These are phyloP conservation scores for Oreonectes daqikongensis DNA, from an alignment of 2,797 vertebrate genomes.

Conservation along the genomic window DNA sequence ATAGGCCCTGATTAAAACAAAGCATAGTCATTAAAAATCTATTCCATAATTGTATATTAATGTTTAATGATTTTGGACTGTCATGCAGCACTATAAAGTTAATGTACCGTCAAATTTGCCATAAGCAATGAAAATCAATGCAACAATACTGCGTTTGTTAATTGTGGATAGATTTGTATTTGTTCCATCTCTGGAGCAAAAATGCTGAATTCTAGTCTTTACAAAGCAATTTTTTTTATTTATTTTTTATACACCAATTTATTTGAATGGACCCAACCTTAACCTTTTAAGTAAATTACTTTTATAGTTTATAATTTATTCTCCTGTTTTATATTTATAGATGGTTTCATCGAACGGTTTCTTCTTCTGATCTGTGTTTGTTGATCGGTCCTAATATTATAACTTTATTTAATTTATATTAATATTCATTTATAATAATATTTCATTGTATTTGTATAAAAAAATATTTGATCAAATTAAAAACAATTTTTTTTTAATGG, in stretches of 20 bases:
- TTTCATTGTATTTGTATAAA: too few species aligned
- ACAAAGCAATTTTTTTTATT: slow-evolving; percentile 1
- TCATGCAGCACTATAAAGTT: slow-evolving; percentile 56
- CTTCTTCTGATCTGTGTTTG: too few species aligned
- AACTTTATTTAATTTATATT: too few species aligned
- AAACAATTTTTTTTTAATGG: too few species aligned
- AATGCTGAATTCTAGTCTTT: background rate
- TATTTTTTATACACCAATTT: background rate
- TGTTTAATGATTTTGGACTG: slow-evolving; percentile 58
- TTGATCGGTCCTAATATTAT: too few species aligned
- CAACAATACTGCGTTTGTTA: slow-evolving; percentile 31
- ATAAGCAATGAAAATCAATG: slow-evolving; percentile 41
- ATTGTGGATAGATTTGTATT: slow-evolving; percentile 27
- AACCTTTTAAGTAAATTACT: background rate
- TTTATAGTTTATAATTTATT: background rate
- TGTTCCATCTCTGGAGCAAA: slow-evolving; percentile 1
- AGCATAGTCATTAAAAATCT: slow-evolving; percentile 65
- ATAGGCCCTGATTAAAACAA: slow-evolving; percentile 66
- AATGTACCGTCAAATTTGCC: slow-evolving; percentile 51
- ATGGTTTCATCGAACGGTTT: too few species aligned
- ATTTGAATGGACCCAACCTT: background rate
- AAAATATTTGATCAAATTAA: too few species aligned
- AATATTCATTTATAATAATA: too few species aligned
- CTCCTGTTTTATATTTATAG: background rate
- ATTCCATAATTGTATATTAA: slow-evolving; percentile 62